phyloP scores from a whole-genome alignment of 1,140 invertebrate species.

The Carposina sasakii region DNA sequence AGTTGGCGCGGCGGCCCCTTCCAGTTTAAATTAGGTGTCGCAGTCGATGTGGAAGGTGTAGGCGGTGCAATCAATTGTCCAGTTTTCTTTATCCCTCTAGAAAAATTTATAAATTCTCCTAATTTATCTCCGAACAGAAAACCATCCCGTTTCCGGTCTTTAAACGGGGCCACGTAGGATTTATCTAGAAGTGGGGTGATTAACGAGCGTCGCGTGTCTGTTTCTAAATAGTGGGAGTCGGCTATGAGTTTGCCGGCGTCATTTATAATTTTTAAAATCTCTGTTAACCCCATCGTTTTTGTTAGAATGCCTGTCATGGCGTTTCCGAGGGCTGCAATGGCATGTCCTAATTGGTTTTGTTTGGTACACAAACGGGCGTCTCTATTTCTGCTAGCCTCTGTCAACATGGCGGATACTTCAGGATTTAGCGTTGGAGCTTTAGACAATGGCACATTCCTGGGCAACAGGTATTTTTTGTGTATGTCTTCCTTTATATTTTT shows the following conservation, averaged over 20 bases:
- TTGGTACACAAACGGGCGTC: conserved; percentile 11
- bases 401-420: conserved; percentile 9
- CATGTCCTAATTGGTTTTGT: conserved; percentile 13
- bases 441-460: conserved; percentile 11
- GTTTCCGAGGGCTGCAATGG: conserved; percentile 4
- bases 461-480: conserved; percentile 14
- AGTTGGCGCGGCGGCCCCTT: not conserved
- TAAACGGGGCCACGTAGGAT: not conserved
- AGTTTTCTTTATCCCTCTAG: conserved; percentile 6
- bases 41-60: no score
- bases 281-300: conserved; percentile 2
- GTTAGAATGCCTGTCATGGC: conserved; percentile 8
- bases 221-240: conserved; percentile 12
- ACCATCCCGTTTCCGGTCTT: conserved; percentile 14
- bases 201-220: conserved; percentile 8
- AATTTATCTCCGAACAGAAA: conserved; percentile 13
- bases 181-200: conserved; percentile 15
- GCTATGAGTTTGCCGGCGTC: conserved; percentile 12
- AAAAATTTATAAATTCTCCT: conserved; percentile 11
- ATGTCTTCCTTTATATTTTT: conserved; percentile 12
- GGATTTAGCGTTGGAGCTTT: conserved; percentile 13
- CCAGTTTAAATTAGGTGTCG: conserved; percentile 1
- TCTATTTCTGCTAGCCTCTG: not conserved
- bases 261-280: conserved; percentile 7
- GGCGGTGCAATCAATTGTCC: not conserved